Conservation (phyloP, 2,797 vertebrate genomes). For the Hypotaenidia okinawae region DNA sequence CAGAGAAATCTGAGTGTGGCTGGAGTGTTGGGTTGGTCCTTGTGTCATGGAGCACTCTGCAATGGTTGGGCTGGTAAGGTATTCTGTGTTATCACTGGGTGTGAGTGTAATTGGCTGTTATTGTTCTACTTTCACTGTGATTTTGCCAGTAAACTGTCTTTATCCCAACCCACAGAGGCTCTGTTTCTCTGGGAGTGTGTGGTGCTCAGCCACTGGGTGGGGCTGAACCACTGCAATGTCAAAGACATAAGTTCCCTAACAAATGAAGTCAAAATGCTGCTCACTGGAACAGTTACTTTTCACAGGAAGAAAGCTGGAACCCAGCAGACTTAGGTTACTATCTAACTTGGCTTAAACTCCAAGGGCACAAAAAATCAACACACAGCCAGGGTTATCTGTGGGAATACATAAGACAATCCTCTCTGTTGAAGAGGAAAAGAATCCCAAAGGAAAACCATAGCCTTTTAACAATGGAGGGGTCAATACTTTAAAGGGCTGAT, state of each 20-base stretch:
- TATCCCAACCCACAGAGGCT: too few relatives aligned
- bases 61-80: too few relatives aligned
- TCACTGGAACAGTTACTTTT: not conserved
- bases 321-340: not conserved
- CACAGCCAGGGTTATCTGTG: not conserved
- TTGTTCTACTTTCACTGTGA: too few relatives aligned
- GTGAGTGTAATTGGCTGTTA: too few relatives aligned
- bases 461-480: not conserved
- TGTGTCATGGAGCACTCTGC: too few relatives aligned
- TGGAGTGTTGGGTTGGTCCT: too few relatives aligned
- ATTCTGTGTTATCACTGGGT: too few relatives aligned
- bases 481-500: not conserved
- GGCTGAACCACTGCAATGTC: too few relatives aligned
- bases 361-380: not conserved
- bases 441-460: not conserved
- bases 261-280: not conserved
- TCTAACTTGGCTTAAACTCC: not conserved
- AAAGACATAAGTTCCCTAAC: not conserved
- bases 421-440: not conserved
- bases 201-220: too few relatives aligned
- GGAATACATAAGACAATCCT: not conserved
- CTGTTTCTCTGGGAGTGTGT: too few relatives aligned
- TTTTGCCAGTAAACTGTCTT: too few relatives aligned
- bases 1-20: too few relatives aligned
- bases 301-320: not conserved